phyloP scores from a whole-genome alignment of 2,888 invertebrate genomes.

The Cyaniris semiargus region DNA sequence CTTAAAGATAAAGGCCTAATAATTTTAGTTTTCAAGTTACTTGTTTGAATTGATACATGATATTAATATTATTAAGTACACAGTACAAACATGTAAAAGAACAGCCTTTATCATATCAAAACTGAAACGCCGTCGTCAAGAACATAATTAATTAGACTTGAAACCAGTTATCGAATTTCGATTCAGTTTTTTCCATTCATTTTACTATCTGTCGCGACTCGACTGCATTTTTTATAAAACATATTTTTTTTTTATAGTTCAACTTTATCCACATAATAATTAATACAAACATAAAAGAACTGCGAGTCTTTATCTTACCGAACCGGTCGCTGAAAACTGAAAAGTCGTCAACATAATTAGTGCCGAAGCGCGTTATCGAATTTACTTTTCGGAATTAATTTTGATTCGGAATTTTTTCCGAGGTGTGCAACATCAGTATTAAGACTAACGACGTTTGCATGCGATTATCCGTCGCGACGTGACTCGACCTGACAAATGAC shows the following conservation, averaged over 20 bases:
- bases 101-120: not conserved
- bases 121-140: not conserved
- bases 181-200: constrained; percentile 39
- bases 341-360: constrained; percentile 1
- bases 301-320: not conserved
- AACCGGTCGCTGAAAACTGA: not conserved
- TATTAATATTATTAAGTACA: no score
- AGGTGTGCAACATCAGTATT: constrained; percentile 37
- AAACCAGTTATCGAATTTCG: constrained; percentile 12
- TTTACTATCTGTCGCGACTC: constrained; percentile 38
- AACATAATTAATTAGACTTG: not conserved
- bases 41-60: no score
- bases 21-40: not conserved
- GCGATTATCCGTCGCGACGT: constrained; percentile 38
- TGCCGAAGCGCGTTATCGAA: not conserved
- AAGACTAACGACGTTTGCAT: constrained; percentile 42
- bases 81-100: not conserved
- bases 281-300: not conserved
- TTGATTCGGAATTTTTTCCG: constrained; percentile 36
- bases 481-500: constrained; percentile 41
- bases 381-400: constrained; percentile 25
- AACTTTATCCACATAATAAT: not conserved
- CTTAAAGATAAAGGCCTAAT: not conserved
- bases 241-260: no score
- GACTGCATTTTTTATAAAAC: not conserved